Conservation (phyloP, 2,797 vertebrate genomes). For the Balearica regulorum region DNA sequence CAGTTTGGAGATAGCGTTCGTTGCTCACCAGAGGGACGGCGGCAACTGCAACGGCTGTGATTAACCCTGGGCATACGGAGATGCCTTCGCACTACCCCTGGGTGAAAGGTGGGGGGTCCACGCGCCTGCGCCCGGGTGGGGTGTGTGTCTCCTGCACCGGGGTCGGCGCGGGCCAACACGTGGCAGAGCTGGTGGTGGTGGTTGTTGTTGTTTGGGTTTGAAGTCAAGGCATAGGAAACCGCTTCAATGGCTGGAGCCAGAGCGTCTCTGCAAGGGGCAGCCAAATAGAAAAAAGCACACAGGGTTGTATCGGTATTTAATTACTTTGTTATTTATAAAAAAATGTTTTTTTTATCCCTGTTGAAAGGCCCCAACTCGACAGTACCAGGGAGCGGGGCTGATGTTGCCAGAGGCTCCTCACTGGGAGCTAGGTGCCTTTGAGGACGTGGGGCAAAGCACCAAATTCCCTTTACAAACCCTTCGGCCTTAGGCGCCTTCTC, state of each 20-base stretch:
- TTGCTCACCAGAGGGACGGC: neutral
- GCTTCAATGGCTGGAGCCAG: constrained; percentile 42
- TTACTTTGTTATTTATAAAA: constrained; percentile 31
- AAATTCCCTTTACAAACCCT: neutral
- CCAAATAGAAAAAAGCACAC: neutral
- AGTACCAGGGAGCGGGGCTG: neutral
- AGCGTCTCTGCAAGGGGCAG: constrained; percentile 12
- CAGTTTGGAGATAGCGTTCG: neutral
- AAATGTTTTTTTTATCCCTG: neutral
- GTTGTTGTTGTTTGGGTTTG: neutral
- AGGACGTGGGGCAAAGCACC: neutral
- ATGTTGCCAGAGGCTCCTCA: neutral
- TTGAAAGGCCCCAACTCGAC: neutral
- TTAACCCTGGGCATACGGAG: neutral
- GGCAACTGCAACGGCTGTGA: rapidly evolving
- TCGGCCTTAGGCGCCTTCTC: rapidly evolving
- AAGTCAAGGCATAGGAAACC: constrained; percentile 54
- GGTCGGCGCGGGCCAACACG: neutral
- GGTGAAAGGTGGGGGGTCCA: neutral
- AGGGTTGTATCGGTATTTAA: neutral
- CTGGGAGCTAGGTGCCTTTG: neutral
- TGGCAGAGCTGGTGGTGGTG: neutral
- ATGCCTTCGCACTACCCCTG: neutral
- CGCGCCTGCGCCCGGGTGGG: neutral
- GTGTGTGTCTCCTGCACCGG: neutral